Percentiles rank a stretch among this genome's conserved stretches.
Conservation (phyloP, 2,888 invertebrate genomes). For the Drosophila mimica region DNA sequence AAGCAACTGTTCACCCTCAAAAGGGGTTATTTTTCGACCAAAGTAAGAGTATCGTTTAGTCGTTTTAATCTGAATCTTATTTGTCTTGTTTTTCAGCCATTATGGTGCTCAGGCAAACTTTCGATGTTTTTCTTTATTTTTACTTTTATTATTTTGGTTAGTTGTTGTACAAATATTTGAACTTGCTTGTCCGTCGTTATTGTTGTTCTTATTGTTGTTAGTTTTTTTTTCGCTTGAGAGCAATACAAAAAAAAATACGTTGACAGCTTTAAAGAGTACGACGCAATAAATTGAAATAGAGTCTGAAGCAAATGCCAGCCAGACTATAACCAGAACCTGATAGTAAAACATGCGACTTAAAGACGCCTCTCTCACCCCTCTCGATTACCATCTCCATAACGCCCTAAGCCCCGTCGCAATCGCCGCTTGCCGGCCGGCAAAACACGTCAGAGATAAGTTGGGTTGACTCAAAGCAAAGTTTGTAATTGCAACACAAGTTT, state of each 20-base stretch:
- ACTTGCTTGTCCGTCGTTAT: constrained; percentile 5
- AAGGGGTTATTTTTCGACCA: neutral
- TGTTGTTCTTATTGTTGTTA: neutral
- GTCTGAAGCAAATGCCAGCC: constrained; percentile 12
- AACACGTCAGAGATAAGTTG: constrained; percentile 45
- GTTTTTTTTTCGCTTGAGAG: constrained; percentile 9
- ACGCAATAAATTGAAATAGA: constrained; percentile 59
- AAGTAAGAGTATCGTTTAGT: constrained; percentile 2
- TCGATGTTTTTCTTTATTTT: constrained; percentile 20
- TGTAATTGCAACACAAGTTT: constrained; percentile 18
- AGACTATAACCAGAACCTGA: constrained; percentile 40
- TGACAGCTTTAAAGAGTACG: constrained; percentile 34
- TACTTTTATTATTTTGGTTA: constrained; percentile 10
- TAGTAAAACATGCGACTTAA: constrained; percentile 15
- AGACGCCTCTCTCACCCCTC: neutral
- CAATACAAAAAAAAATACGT: constrained; percentile 3
- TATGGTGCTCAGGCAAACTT: constrained; percentile 25
- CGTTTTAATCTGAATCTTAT: neutral
- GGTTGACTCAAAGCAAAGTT: constrained; percentile 28
- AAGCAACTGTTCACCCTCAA: neutral
- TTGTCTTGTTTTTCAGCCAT: constrained; percentile 15
- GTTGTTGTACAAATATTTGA: constrained; percentile 46
- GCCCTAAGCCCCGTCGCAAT: neutral
- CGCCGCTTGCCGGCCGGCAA: constrained; percentile 51
- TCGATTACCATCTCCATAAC: neutral